Conservation (phyloP, 2,888 invertebrate genomes). For the Cerceris rybyensis region DNA sequence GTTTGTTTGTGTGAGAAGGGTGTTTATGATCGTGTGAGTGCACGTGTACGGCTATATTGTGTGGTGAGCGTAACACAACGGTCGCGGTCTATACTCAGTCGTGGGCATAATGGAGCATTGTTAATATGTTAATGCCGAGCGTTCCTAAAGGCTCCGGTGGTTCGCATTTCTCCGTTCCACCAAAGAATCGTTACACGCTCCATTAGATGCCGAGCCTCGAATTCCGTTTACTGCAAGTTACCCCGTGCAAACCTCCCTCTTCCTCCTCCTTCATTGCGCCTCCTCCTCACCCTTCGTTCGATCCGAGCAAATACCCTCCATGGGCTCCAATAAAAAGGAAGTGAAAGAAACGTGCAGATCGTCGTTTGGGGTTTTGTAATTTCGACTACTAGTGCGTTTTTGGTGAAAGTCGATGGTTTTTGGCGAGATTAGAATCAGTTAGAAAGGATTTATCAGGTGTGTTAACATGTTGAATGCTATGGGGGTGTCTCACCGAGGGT, state of each 20-base stretch:
- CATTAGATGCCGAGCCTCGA: slow-evolving; percentile 55
- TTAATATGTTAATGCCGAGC: slow-evolving; percentile 74
- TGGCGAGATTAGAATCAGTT: too few relatives aligned
- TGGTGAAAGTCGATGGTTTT: too few relatives aligned
- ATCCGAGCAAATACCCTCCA: background rate
- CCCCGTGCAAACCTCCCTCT: slow-evolving; percentile 9
- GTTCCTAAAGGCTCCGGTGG: slow-evolving; percentile 49
- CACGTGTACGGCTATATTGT: slow-evolving; percentile 38
- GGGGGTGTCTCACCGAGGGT: too few relatives aligned
- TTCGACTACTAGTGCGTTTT: too few relatives aligned
- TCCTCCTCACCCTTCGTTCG: background rate
- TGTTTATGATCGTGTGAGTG: slow-evolving; percentile 8
- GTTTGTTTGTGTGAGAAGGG: slow-evolving; percentile 23
- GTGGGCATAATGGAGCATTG: slow-evolving; percentile 74
- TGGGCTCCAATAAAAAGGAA: background rate
- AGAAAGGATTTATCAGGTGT: too few relatives aligned
- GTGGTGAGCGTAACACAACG: slow-evolving; percentile 34
- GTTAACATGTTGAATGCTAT: too few relatives aligned
- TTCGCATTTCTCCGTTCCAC: slow-evolving; percentile 51
- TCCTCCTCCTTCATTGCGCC: background rate
- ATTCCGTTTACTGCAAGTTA: slow-evolving; percentile 36
- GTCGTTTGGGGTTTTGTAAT: background rate
- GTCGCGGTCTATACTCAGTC: slow-evolving; percentile 44
- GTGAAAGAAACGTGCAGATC: background rate
- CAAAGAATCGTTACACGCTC: slow-evolving; percentile 61